These are phyloP conservation scores for Romanogobio albipinnatus DNA, from an alignment of 2,113 vertebrate species.

Conservation along the genomic window DNA sequence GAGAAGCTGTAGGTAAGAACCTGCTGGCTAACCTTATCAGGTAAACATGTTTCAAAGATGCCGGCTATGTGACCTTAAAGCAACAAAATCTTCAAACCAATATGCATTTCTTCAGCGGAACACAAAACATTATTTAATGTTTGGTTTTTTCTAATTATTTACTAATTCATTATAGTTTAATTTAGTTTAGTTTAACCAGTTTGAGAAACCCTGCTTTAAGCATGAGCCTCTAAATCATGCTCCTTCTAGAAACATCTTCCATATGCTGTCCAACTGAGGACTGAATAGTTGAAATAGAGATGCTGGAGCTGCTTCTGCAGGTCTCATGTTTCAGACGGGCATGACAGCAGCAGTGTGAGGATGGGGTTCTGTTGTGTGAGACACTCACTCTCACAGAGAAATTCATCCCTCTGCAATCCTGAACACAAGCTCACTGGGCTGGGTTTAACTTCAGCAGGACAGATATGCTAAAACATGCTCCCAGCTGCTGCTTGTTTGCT, in stretches of 20 bases:
- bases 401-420: conserved; percentile 25
- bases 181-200: not conserved
- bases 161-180: not conserved
- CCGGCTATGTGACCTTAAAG: not conserved
- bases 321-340: conserved; percentile 44
- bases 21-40: not conserved
- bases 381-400: conserved; percentile 14
- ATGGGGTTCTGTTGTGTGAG: conserved; percentile 18
- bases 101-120: not conserved
- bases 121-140: not conserved
- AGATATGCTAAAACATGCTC: conserved; percentile 39
- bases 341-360: conserved; percentile 7
- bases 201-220: not conserved
- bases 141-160: not conserved
- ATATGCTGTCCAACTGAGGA: conserved; percentile 17
- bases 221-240: not conserved
- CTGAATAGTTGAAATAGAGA: conserved; percentile 33
- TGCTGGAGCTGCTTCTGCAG: conserved; percentile 34
- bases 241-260: conserved; percentile 12
- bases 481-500: conserved; percentile 47
- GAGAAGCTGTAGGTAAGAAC: not conserved
- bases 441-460: conserved; percentile 37
- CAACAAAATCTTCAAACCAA: not conserved
- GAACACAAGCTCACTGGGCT: conserved; percentile 19
- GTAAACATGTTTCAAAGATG: not conserved